Percentiles rank a stretch among this genome's conserved stretches.
Conservation (phyloP, 2,888 invertebrate species). For the Tromatobia lineatoria region DNA sequence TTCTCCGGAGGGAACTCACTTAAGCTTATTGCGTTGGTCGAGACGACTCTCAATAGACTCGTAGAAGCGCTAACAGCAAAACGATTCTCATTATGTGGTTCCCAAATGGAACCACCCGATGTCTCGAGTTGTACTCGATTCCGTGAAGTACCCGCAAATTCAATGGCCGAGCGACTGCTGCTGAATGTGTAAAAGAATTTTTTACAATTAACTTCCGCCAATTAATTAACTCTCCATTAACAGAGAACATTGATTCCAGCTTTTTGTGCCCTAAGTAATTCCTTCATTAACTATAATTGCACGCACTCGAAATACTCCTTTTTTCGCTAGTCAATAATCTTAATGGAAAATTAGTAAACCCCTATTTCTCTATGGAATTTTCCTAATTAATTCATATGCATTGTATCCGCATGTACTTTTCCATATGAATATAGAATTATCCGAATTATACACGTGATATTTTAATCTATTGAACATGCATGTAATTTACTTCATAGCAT, state of each 20-base stretch:
- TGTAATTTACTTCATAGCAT: too few species aligned
- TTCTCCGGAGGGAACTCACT: constrained; percentile 47
- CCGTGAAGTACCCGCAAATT: constrained; percentile 39
- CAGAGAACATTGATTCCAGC: not conserved
- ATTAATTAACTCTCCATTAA: not conserved
- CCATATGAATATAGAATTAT: too few species aligned
- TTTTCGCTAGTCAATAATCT: not conserved
- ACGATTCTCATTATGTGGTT: constrained; percentile 61
- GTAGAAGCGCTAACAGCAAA: constrained; percentile 57
- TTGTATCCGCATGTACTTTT: too few species aligned
- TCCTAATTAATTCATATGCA: too few species aligned
- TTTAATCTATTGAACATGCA: too few species aligned
- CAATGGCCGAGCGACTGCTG: constrained; percentile 38
- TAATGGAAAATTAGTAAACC: not conserved
- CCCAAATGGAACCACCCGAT: constrained; percentile 33
- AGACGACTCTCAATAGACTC: constrained; percentile 58
- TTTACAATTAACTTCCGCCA: not conserved
- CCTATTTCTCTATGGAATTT: too few species aligned
- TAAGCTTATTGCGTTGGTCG: constrained; percentile 53
- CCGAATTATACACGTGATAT: too few species aligned
- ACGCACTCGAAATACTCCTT: not conserved
- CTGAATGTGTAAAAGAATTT: constrained; percentile 32
- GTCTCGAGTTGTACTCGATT: constrained; percentile 66
- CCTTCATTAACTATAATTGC: not conserved
- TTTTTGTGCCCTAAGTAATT: not conserved